These are phyloP conservation scores for Tetropium fuscum DNA, from an alignment of 2,888 invertebrate genomes.

Conservation along the genomic window DNA sequence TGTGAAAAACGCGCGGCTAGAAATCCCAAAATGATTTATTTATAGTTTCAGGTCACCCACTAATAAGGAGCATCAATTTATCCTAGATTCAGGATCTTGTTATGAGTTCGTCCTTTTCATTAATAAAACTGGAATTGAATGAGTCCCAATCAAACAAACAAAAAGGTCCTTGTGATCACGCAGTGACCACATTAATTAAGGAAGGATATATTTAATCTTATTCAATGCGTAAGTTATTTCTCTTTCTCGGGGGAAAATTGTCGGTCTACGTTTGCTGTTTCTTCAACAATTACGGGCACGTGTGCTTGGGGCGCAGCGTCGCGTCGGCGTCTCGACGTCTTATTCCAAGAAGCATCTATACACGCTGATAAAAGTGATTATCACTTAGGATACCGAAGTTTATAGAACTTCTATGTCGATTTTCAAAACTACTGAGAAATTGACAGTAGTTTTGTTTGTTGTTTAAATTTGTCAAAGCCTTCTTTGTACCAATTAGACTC, in stretches of 20 bases:
- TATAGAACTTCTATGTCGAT: no score
- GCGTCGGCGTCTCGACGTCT: constrained; percentile 15
- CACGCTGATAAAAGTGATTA: background rate
- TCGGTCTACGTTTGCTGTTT: background rate
- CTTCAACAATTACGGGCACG: constrained; percentile 17
- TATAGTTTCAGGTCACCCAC: constrained; percentile 7
- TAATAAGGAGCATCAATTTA: constrained; percentile 20
- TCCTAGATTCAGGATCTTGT: constrained; percentile 26
- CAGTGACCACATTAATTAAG: constrained; percentile 25
- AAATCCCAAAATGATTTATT: constrained; percentile 1
- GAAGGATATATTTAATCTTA: constrained; percentile 16
- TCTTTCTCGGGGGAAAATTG: constrained; percentile 23
- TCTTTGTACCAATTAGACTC: no score
- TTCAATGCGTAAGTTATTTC: constrained; percentile 12
- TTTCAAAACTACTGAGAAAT: no score
- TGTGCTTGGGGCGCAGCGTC: no score
- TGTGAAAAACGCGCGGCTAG: background rate
- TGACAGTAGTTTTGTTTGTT: no score
- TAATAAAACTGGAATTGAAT: constrained; percentile 33
- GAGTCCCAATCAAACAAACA: constrained; percentile 32
- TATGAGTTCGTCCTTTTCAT: constrained; percentile 33
- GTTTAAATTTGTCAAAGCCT: no score
- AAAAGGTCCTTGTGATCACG: constrained; percentile 26
- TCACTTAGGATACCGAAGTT: background rate
- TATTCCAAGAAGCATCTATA: background rate